These are phyloP conservation scores for Nephrotoma guestfalica DNA, from an alignment of 2,888 invertebrate species.

Conservation along the genomic window DNA sequence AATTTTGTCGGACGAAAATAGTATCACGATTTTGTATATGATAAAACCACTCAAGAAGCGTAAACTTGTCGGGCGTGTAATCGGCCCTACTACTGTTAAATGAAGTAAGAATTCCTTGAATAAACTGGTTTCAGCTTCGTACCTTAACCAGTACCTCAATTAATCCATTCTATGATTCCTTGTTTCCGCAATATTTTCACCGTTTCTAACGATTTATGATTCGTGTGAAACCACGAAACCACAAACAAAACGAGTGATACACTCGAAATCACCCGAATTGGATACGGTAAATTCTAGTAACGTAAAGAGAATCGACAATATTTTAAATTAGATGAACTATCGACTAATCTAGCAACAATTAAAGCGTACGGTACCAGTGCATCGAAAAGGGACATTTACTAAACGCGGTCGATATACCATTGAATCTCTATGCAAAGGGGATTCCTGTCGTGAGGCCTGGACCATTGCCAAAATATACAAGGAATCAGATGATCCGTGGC, in stretches of 20 bases:
- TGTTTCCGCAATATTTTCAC: conserved; percentile 28
- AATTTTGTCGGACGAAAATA: conserved; percentile 18
- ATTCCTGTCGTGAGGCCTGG: too few species aligned
- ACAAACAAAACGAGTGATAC: neutral
- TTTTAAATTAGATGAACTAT: neutral
- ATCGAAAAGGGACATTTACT: conserved; percentile 26
- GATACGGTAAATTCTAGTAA: neutral
- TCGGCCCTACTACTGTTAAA: conserved; percentile 19
- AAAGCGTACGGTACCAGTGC: conserved; percentile 37
- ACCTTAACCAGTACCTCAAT: conserved; percentile 19
- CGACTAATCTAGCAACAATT: conserved; percentile 1
- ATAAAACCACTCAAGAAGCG: neutral
- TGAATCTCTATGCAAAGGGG: too few species aligned
- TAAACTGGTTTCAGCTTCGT: conserved; percentile 24
- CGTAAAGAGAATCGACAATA: neutral
- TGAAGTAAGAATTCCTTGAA: conserved; percentile 27
- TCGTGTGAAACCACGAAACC: conserved; percentile 14
- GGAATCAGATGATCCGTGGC: too few species aligned
- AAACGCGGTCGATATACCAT: conserved; percentile 35
- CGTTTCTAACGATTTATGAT: conserved; percentile 25
- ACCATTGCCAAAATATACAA: too few species aligned
- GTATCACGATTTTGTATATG: neutral
- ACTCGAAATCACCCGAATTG: neutral
- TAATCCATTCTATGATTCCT: conserved; percentile 25
- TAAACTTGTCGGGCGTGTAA: conserved; percentile 7